Evolutionary conservation across 37 sponge, comb jelly and placozoan genomes (phyloP).

Genomic region (Beroe ovata): DNA sequence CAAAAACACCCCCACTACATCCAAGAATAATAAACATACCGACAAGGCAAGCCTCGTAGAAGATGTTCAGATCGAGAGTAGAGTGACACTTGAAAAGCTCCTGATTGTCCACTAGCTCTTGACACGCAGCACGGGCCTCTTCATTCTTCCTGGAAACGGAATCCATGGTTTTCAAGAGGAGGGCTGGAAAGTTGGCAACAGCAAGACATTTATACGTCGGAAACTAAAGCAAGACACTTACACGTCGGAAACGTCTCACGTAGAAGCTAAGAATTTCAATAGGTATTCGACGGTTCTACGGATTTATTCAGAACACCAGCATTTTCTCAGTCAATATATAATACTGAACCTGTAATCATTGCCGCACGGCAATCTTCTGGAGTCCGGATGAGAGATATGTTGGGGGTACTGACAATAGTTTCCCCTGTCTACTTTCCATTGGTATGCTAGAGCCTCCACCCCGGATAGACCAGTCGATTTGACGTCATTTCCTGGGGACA

Average conservation of each 20-base stretch:
- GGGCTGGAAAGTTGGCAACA: too few relatives aligned
- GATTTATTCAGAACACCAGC: too few relatives aligned
- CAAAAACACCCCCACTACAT: too few relatives aligned
- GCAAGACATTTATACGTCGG: too few relatives aligned
- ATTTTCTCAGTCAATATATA: too few relatives aligned
- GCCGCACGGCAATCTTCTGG: slow-evolving; percentile 19
- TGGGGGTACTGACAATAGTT: background rate
- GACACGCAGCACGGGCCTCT: slow-evolving; percentile 3
- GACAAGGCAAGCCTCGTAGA: slow-evolving; percentile 37
- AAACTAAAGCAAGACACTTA: too few relatives aligned
- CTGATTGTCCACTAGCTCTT: slow-evolving; percentile 50
- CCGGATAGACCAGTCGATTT: background rate
- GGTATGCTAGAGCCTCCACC: background rate
- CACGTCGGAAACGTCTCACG: too few relatives aligned
- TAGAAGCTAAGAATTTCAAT: too few relatives aligned
- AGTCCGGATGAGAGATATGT: background rate
- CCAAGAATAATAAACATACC: too few relatives aligned
- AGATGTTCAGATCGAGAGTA: slow-evolving; percentile 22
- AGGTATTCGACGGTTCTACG: too few relatives aligned
- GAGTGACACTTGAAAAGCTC: slow-evolving; percentile 63
- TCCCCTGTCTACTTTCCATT: slow-evolving; percentile 38
- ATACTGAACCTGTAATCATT: slow-evolving; percentile 47
- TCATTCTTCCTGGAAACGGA: slow-evolving; percentile 47
- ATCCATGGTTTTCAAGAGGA: too few relatives aligned
- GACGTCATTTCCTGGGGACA: slow-evolving; percentile 59